Evolutionary conservation across 2,797 vertebrate genomes (phyloP).

Genomic region (Lophius americanus): DNA sequence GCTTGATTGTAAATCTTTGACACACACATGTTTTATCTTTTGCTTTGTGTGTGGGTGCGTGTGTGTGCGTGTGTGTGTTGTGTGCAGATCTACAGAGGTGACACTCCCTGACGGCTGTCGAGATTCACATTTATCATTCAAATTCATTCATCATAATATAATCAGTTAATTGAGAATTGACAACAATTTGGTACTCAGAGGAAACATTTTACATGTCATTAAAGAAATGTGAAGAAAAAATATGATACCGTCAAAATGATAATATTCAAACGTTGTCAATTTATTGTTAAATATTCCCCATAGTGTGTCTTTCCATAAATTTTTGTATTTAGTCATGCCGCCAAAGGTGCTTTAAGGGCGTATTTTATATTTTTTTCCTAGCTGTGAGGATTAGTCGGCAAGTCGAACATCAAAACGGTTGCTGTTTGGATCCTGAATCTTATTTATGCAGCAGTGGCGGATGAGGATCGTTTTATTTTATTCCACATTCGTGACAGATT

Average conservation of each 20-base stretch:
- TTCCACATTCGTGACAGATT: constrained; percentile 18
- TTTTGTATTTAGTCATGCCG: constrained; percentile 1
- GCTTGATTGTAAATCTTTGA: too few relatives aligned
- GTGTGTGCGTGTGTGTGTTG: too few relatives aligned
- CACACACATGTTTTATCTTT: background rate
- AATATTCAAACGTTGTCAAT: background rate
- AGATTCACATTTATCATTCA: too few relatives aligned
- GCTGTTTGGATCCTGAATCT: constrained; percentile 13
- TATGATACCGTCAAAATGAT: background rate
- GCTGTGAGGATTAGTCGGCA: background rate
- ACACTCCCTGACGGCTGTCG: too few relatives aligned
- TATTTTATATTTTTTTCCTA: constrained; percentile 2
- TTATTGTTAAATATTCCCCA: background rate
- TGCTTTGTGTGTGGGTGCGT: too few relatives aligned
- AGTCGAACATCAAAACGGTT: constrained; percentile 3
- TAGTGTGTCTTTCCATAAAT: background rate
- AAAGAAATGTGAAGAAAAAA: background rate
- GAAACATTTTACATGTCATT: background rate
- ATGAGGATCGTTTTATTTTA: constrained; percentile 31
- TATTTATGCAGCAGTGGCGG: constrained; percentile 13
- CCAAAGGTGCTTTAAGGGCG: constrained; percentile 6
- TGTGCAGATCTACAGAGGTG: too few relatives aligned
- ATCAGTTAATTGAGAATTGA: background rate
- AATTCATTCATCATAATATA: background rate
- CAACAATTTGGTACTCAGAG: background rate